Evolutionary conservation across 2,797 vertebrate genomes (phyloP).

Genomic region (Mus spretus): DNA sequence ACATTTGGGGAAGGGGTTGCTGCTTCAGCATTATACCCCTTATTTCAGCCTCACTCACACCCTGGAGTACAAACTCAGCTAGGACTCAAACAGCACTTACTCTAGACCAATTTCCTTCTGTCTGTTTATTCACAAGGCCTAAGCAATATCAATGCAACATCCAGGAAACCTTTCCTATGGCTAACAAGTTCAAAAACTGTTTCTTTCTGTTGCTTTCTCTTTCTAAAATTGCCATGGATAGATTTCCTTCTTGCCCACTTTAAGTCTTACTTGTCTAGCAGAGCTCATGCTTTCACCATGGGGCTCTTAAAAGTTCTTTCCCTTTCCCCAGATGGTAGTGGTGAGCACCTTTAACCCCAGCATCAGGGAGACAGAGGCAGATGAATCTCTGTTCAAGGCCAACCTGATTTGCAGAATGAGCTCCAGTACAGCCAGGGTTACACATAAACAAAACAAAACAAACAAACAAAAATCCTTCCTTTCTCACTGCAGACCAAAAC

Average conservation of each 20-base stretch:
- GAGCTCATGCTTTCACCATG: not conserved
- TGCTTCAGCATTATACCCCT: not conserved
- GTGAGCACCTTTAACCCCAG: not conserved
- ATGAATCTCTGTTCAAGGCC: not conserved
- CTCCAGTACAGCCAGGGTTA: not conserved
- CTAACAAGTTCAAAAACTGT: conserved; percentile 60
- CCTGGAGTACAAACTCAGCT: conserved; percentile 1
- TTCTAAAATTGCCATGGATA: conserved; percentile 45
- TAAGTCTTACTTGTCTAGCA: conserved; percentile 21
- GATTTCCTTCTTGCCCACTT: conserved; percentile 46
- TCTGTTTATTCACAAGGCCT: conserved; percentile 44
- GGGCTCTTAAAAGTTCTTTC: conserved; percentile 30
- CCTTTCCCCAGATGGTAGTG: not conserved
- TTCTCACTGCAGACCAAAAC: conserved; percentile 62
- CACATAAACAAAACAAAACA: not conserved
- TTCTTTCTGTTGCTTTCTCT: conserved; percentile 8
- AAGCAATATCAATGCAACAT: conserved; percentile 44
- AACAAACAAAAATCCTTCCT: not conserved
- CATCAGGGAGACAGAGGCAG: not conserved
- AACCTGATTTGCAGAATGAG: not conserved
- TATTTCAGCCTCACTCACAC: not conserved
- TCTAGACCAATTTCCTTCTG: conserved; percentile 72
- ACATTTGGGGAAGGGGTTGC: not conserved
- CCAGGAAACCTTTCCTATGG: conserved; percentile 70
- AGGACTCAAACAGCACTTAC: conserved; percentile 36